Percentiles rank a stretch among this genome's conserved stretches.
phyloP scores from a whole-genome alignment of 2,113 vertebrate genomes.

The Lonchura striata region DNA sequence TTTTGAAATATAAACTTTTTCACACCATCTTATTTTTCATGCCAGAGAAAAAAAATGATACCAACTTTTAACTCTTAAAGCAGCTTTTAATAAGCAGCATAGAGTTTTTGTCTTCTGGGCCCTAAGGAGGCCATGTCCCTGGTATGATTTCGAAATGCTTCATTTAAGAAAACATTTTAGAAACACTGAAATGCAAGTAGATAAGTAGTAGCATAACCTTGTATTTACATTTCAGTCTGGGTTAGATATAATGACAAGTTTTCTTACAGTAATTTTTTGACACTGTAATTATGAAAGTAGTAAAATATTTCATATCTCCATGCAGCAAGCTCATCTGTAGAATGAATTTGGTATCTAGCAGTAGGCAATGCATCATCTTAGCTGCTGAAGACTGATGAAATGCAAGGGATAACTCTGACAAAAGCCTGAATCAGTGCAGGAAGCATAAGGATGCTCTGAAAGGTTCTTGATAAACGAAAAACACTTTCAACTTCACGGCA shows the following conservation, averaged over 20 bases:
- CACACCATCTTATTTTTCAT: not conserved
- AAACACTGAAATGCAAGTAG: not conserved
- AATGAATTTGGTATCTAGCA: not conserved
- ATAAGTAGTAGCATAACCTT: not conserved
- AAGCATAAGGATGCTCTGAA: not conserved
- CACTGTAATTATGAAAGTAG: not conserved
- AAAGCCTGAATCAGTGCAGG: constrained; percentile 1
- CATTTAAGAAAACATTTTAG: not conserved
- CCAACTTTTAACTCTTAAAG: not conserved
- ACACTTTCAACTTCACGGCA: not conserved
- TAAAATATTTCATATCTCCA: not conserved
- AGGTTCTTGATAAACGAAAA: constrained; percentile 8
- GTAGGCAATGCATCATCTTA: not conserved
- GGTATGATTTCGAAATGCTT: not conserved
- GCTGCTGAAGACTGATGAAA: not conserved
- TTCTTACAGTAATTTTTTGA: not conserved
- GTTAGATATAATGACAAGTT: not conserved
- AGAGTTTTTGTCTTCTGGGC: not conserved
- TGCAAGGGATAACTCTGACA: not conserved
- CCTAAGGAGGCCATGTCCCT: not conserved
- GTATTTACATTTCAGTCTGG: not conserved
- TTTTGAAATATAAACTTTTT: not conserved
- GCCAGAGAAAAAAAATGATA: not conserved
- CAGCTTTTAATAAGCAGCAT: not conserved
- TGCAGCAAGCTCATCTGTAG: not conserved